A percentile compares a stretch with the other conserved stretches of the same genome.
phyloP scores from a whole-genome alignment of 2,113 vertebrate genomes.

The Microtus oregoni region DNA sequence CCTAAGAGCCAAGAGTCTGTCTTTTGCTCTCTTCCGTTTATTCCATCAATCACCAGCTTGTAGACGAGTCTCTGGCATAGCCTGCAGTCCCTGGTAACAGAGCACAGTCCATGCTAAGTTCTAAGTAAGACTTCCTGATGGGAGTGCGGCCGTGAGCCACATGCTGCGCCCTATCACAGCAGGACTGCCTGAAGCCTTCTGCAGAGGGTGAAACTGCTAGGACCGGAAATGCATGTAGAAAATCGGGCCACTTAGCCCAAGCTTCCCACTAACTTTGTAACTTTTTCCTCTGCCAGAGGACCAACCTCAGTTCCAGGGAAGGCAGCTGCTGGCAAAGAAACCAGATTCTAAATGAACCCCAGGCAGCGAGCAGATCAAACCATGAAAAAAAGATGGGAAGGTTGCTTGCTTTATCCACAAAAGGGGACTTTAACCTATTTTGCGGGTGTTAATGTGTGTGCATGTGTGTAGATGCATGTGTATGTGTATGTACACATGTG shows the following conservation, averaged over 20 bases:
- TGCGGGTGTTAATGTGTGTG: rapidly evolving
- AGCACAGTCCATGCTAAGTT: too few species aligned
- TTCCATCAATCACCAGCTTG: background rate
- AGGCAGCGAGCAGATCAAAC: background rate
- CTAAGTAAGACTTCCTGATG: too few species aligned
- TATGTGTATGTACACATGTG: too few species aligned
- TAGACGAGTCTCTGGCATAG: background rate
- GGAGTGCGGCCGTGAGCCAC: background rate
- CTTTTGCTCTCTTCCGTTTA: background rate
- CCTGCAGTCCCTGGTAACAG: background rate
- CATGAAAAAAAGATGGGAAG: background rate
- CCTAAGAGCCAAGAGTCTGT: background rate
- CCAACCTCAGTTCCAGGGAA: too few species aligned
- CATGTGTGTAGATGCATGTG: background rate
- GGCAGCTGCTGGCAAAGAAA: background rate
- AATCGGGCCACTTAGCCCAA: background rate
- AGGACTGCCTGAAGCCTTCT: background rate
- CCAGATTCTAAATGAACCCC: background rate
- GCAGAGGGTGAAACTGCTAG: background rate
- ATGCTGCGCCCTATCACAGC: too few species aligned
- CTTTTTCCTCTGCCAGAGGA: background rate
- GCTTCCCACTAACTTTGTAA: background rate
- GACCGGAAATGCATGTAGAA: background rate
- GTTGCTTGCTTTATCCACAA: background rate
- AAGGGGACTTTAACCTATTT: background rate